Evolutionary conservation across 23 tunicate genomes (phyloP).

Genomic region (Halocynthia roretzi): DNA sequence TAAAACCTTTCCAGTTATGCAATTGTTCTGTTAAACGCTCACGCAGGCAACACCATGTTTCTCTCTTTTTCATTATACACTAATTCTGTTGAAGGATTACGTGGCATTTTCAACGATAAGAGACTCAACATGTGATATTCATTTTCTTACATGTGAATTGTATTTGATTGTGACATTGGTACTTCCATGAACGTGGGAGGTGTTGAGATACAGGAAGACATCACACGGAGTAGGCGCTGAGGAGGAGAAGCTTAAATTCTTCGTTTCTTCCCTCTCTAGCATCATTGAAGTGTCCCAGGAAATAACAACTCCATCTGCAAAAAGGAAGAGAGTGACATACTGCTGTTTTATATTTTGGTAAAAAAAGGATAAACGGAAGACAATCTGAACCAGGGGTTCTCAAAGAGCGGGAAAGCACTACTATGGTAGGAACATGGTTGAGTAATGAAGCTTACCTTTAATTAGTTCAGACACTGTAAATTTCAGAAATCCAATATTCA

Average conservation of each 20-base stretch:
- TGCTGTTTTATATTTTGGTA: too few species aligned
- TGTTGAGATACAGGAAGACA: conserved; percentile 22
- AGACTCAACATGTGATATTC: too few species aligned
- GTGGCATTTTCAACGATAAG: not conserved
- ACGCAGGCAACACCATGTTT: not conserved
- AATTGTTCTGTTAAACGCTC: too few species aligned
- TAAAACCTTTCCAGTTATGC: too few species aligned
- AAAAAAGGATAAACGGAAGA: too few species aligned
- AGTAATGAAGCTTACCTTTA: too few species aligned
- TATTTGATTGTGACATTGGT: conserved; percentile 15
- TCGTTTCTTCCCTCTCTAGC: conserved; percentile 17
- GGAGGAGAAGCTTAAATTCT: conserved; percentile 21
- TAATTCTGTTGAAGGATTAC: not conserved
- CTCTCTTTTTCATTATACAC: not conserved
- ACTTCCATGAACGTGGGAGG: conserved; percentile 37
- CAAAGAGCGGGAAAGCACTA: too few species aligned
- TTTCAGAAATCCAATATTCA: too few species aligned
- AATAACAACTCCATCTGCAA: not conserved
- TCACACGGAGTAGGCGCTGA: conserved; percentile 4
- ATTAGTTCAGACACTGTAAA: too few species aligned
- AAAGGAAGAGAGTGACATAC: not conserved
- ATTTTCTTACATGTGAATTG: conserved; percentile 15
- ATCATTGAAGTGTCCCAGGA: conserved; percentile 14
- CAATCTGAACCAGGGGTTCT: too few species aligned
- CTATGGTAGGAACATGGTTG: too few species aligned